Base-by-base conservation (phyloP, 2,113 vertebrate species). In the Corythornis madagascariensis region DNA sequence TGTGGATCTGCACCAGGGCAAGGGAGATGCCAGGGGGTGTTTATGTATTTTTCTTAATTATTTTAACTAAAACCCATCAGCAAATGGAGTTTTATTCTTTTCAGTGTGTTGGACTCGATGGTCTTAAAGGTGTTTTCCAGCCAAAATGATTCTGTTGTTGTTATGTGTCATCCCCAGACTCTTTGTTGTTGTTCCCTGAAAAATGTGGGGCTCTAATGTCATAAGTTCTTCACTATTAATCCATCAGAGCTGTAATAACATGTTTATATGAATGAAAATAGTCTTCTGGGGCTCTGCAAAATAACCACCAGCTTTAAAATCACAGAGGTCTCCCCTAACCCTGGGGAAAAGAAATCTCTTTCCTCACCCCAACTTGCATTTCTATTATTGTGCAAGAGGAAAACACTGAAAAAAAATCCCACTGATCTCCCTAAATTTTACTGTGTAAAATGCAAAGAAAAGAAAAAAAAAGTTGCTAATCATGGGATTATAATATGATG, bases 401-500 rank as follows among this genome's bases (percentile, higher is more conserved):
- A 93, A 63, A 53, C 22, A 12, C 2, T 57, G 59, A 38, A 42
- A 87, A 88, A 73, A 26, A 70, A 40, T 71, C 80, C n/a, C 42
- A 57, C 53, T 17, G 6, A 26, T 64, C n/a, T 82, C 66, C 48
- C 53, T 28, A 53, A 83, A 74, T 65, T 40, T 50, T 94, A 45
- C 57, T 45, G 57, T 2, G 10, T 14, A 31, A 64, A 65, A 67
- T 52, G 43, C 42, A 55, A 48, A 61, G 42, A 15, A 31, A 45
- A 50, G 24, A 84, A 64, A 60, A 64, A 53, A 33, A 35, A 24
- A n/a, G 9, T 43, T 64, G 33, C 42, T 88, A 48, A 64, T 90
- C 88, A 80, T 48, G 45, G 76, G 63, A 71, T 84, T 89, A 18
- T 64, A 80, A 57, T 52, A 28, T 71, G 69, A 93, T 91, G 43